Percentiles rank a stretch among this genome's conserved stretches.
These are phyloP conservation scores for Opisthocomus hoazin DNA, from an alignment of 2,113 vertebrate genomes.

Conservation along the genomic window DNA sequence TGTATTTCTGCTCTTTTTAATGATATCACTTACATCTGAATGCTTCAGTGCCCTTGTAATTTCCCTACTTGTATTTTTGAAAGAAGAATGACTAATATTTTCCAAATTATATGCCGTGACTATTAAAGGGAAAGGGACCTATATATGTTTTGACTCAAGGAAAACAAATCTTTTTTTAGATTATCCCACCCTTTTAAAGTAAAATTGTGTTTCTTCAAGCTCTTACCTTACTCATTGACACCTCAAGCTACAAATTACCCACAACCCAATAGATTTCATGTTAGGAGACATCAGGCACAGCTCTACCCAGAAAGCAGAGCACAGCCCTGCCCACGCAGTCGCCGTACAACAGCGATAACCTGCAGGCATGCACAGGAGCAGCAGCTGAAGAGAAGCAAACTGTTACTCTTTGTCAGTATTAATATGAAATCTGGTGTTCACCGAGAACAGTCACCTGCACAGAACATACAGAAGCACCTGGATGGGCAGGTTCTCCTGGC, in stretches of 20 bases:
- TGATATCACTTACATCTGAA: slow-evolving; percentile 16
- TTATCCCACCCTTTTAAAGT: background rate
- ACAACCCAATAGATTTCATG: background rate
- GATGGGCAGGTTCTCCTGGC: background rate
- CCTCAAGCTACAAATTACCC: background rate
- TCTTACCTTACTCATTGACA: background rate
- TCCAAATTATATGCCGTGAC: background rate
- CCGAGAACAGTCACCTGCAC: background rate
- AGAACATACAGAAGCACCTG: background rate
- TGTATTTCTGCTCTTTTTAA: slow-evolving; percentile 20
- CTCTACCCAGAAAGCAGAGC: background rate
- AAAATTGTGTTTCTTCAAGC: background rate
- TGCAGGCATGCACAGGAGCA: background rate
- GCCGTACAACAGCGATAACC: background rate
- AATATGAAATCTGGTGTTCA: background rate
- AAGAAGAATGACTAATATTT: slow-evolving; percentile 26
- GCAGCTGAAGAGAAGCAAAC: background rate
- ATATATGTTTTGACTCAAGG: background rate
- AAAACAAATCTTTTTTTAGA: background rate
- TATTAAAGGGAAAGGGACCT: background rate
- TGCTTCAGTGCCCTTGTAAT: slow-evolving; percentile 28
- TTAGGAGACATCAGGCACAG: background rate
- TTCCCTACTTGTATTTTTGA: slow-evolving; percentile 18
- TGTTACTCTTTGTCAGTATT: background rate
- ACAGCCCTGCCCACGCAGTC: background rate